These are phyloP conservation scores for Temnothorax curvispinosus DNA, from an alignment of 1,140 invertebrate genomes.

Conservation along the genomic window DNA sequence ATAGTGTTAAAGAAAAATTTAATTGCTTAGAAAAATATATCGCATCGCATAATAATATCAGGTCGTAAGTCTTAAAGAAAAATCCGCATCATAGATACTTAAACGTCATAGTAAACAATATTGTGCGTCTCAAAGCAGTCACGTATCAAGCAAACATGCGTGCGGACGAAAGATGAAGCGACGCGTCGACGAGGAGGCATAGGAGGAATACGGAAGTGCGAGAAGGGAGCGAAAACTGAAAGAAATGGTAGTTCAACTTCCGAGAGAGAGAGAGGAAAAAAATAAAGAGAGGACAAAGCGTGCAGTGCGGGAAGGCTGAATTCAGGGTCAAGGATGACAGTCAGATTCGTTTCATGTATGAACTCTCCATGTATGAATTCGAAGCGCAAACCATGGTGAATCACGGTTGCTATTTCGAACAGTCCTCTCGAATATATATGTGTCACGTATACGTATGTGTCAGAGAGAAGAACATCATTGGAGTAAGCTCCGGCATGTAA, in stretches of 20 bases:
- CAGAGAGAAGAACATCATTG: constrained; percentile 65
- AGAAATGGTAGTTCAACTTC: constrained; percentile 7
- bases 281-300: background rate
- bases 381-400: constrained; percentile 44
- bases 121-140: background rate
- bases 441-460: constrained; percentile 25
- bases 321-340: constrained; percentile 26
- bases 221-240: background rate
- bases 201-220: background rate
- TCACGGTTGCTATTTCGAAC: constrained; percentile 34
- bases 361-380: constrained; percentile 63
- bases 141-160: constrained; percentile 16
- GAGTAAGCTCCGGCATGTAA: constrained; percentile 65
- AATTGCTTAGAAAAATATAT: background rate
- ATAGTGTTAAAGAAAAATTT: background rate
- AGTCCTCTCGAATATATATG: constrained; percentile 25
- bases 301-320: background rate
- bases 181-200: constrained; percentile 13
- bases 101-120: background rate
- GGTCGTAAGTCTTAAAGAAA: background rate
- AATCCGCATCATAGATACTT: background rate
- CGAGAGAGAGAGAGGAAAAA: background rate
- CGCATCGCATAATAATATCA: background rate
- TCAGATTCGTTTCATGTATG: constrained; percentile 73
- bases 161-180: background rate